Percentiles rank a stretch among this genome's conserved stretches.
Conservation (phyloP, 2,797 vertebrate genomes). For the Clarias platycephalus region DNA sequence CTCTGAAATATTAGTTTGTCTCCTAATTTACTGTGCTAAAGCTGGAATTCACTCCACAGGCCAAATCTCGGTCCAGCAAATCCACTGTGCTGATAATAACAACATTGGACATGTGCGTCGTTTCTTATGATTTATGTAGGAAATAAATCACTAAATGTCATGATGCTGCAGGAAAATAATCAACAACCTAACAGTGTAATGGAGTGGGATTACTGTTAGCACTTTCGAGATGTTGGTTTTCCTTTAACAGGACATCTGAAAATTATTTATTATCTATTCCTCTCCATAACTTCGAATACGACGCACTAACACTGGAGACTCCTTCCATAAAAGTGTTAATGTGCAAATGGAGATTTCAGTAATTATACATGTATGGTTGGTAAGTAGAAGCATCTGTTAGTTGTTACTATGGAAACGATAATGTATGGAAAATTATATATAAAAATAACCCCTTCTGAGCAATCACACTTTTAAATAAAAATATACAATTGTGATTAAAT, state of each 20-base stretch:
- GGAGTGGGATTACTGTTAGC: background rate
- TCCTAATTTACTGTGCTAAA: slow-evolving; percentile 21
- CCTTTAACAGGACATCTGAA: background rate
- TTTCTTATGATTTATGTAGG: background rate
- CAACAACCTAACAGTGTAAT: background rate
- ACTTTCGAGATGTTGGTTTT: background rate
- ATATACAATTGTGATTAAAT: background rate
- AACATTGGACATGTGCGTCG: too few species aligned
- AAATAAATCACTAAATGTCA: background rate
- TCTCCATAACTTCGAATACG: background rate
- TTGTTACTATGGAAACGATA: background rate
- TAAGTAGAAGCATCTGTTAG: background rate
- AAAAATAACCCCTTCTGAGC: background rate
- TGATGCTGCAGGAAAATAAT: background rate
- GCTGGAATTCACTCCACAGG: background rate
- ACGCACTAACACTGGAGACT: background rate
- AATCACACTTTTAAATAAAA: background rate
- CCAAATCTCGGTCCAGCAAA: slow-evolving; percentile 2
- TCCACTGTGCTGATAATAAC: slow-evolving; percentile 6
- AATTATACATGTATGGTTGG: too few species aligned
- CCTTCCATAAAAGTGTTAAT: background rate
- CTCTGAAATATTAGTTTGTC: slow-evolving; percentile 5
- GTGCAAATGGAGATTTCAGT: background rate
- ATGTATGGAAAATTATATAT: background rate
- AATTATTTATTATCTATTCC: background rate